phyloP scores from a whole-genome alignment of 2,888 invertebrate species.

The Schizaphis graminum region DNA sequence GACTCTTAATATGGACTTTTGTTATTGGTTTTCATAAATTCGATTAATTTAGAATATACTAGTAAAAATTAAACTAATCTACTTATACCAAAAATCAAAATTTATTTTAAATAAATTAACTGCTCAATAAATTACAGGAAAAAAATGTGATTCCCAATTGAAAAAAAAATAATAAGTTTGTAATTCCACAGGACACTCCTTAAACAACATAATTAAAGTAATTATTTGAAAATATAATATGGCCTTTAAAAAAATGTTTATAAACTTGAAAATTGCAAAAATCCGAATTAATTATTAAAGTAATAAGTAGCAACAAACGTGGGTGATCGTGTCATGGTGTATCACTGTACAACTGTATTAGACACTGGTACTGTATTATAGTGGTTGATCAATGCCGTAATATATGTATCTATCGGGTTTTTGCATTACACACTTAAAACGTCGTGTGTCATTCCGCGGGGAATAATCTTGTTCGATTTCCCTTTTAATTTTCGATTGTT shows the following conservation, averaged over 20 bases:
- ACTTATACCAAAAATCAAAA: neutral
- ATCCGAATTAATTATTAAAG: neutral
- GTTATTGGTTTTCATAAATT: neutral
- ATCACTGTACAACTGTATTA: neutral
- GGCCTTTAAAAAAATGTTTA: neutral
- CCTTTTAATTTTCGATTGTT: conserved; percentile 65
- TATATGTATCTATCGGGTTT: conserved; percentile 22
- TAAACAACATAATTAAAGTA: neutral
- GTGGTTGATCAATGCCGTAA: neutral
- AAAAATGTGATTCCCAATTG: neutral
- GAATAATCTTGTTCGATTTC: conserved; percentile 64
- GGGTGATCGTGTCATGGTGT: neutral
- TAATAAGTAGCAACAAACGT: neutral
- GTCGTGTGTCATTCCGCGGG: conserved; percentile 40
- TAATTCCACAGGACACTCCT: neutral
- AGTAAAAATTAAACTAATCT: too few species aligned
- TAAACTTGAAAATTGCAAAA: neutral
- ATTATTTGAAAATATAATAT: neutral
- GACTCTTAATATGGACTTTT: neutral
- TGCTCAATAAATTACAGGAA: neutral
- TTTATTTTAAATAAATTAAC: neutral
- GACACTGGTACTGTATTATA: neutral
- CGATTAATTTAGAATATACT: neutral
- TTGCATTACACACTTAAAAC: conserved; percentile 28
- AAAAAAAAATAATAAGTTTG: neutral